A percentile compares a stretch with the other conserved stretches of the same genome.
These are phyloP conservation scores for Dipodomys ordii DNA, from an alignment of 2,113 vertebrate species.

Conservation along the genomic window DNA sequence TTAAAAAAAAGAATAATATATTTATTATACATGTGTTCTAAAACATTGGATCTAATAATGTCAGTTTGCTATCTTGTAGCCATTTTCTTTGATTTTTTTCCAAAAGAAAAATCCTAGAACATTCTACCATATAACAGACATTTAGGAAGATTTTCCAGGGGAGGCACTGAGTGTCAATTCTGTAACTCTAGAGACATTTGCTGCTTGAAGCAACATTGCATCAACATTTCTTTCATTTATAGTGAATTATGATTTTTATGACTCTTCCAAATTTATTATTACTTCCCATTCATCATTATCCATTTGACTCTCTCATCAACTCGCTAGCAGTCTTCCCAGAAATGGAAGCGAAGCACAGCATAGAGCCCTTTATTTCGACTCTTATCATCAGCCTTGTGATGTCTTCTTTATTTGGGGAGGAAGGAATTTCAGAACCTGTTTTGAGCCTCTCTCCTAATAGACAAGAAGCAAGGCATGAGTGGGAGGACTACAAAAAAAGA, in stretches of 20 bases:
- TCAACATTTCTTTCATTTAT: slow-evolving; percentile 28
- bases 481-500: not conserved
- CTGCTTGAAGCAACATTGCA: slow-evolving; percentile 8
- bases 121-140: slow-evolving; percentile 39
- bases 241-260: not conserved
- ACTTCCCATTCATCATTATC: not conserved
- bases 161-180: slow-evolving; percentile 27
- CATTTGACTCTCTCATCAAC: not conserved
- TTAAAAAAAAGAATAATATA: too few species aligned
- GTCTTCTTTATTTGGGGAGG: not conserved
- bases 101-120: slow-evolving; percentile 5
- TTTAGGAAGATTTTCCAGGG: not conserved
- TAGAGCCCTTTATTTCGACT: not conserved
- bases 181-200: slow-evolving; percentile 25
- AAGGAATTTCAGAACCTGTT: not conserved
- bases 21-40: not conserved
- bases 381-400: not conserved
- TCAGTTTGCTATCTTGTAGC: not conserved
- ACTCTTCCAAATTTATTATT: not conserved
- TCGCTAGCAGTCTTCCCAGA: not conserved
- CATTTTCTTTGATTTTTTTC: slow-evolving; percentile 6
- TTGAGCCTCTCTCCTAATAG: not conserved
- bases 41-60: not conserved
- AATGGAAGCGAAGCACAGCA: not conserved
- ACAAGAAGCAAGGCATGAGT: not conserved